These are phyloP conservation scores for Halictus rubicundus DNA, from an alignment of 1,140 invertebrate genomes.

Conservation along the genomic window DNA sequence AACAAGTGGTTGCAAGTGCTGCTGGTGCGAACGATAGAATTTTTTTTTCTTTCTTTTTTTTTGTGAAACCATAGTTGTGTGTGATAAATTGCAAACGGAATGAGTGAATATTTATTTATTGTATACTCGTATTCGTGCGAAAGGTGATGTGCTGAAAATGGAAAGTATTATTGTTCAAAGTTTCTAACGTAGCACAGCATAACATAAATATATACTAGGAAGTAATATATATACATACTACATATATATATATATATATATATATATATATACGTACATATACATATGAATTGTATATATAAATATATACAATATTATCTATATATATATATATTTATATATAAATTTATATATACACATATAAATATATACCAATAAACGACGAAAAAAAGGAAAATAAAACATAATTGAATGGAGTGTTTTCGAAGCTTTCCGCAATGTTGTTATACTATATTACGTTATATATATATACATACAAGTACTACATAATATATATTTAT, in stretches of 20 bases:
- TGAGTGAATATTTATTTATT: conserved; percentile 55
- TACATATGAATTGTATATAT: conserved; percentile 12
- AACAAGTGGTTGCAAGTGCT: conserved; percentile 15
- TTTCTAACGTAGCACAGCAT: conserved; percentile 58
- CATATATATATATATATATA: conserved; percentile 33
- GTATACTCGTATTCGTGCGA: conserved; percentile 35
- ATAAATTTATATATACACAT: conserved; percentile 2
- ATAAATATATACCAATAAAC: conserved; percentile 35
- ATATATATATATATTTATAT: conserved; percentile 37
- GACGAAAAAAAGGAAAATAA: conserved; percentile 45
- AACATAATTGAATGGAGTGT: conserved; percentile 59
- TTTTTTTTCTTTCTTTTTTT: neutral
- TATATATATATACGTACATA: neutral
- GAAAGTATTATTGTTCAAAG: conserved; percentile 65
- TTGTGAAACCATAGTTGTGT: conserved; percentile 17
- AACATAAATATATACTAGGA: conserved; percentile 52
- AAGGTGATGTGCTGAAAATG: conserved; percentile 53
- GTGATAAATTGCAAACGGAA: conserved; percentile 23
- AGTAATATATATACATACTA: conserved; percentile 45
- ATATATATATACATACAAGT: conserved; percentile 24
- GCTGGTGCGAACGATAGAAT: conserved; percentile 2
- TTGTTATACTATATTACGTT: conserved; percentile 47
- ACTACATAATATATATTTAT: conserved; percentile 7
- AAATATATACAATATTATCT: conserved; percentile 12
- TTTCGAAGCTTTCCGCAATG: conserved; percentile 54